Base-by-base conservation (phyloP, 2,888 invertebrate genomes). In the Halocaridina rubra region DNA sequence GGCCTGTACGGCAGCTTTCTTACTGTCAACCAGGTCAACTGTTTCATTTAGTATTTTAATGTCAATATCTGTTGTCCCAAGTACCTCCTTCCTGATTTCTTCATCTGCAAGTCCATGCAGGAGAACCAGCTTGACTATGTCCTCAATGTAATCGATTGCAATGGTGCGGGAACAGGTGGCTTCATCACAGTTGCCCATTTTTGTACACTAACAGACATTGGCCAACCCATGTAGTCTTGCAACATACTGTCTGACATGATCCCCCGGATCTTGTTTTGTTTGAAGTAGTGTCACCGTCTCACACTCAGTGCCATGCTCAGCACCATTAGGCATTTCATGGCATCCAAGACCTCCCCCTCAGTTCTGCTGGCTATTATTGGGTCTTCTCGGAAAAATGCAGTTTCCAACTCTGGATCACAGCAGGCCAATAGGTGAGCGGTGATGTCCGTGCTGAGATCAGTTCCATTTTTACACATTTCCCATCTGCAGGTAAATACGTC, bases 201-300 rank as follows among this genome's bases (percentile, higher is more conserved):
- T 77, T 10, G 27, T 77, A 53, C 77, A 77, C 19, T 77, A 30
- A 61, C 77, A 77, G 61, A 77, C 77, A 77, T 61, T 77, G 59
- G 61, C 77, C 29, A 77, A 77, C 7, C 61, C 19, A 27, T 32
- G 29, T 29, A 77, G 61, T 30, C 57, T 77, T 22, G 32, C 32
- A 10, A 77, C 30, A 39, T 59, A 77, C 59, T 61, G 61, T 32
- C 61, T 77, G 61, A 57, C 77, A 19, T 29, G 77, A 19, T 75
- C 75, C 16, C 39, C 53, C 53, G 2, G 46, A n/a, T 46, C 39
- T 46, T 75, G 53, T 39, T 59, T 77, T 24, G 61, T 59, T 30
- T 77, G 77, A 13, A 77, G 61, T 29, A 61, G 61, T 61, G 61
- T 77, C 29, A 61, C 32, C 59, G 8, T 27, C 22, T 22, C 30